Evolutionary conservation across 53 echinoderm and acorn worm genomes (phyloP).

Genomic region (Crossaster papposus): DNA sequence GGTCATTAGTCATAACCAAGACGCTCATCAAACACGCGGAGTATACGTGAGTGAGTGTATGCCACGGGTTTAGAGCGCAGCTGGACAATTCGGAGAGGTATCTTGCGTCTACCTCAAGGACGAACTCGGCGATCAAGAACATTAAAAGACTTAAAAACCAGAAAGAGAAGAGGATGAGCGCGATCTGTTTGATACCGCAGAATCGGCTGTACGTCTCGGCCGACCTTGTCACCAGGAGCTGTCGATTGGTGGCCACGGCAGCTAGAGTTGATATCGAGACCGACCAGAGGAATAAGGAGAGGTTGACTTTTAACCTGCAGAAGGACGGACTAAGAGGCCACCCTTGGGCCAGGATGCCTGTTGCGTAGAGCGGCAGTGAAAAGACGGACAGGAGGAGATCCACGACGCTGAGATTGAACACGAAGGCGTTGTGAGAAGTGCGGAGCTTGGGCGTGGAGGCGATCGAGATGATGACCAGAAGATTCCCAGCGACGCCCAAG

Average conservation of each 20-base stretch:
- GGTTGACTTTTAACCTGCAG: not conserved
- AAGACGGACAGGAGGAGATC: conserved; percentile 27
- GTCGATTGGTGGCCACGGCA: conserved; percentile 32
- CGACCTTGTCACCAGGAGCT: conserved; percentile 18
- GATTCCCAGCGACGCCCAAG: not conserved
- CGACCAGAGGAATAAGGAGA: not conserved
- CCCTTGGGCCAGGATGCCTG: not conserved
- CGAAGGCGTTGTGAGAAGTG: conserved; percentile 23
- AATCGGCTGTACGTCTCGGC: not conserved
- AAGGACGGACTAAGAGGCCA: conserved; percentile 12
- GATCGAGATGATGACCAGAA: conserved; percentile 30
- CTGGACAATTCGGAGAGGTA: not conserved
- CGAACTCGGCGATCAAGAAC: not conserved
- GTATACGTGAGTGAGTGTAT: not conserved
- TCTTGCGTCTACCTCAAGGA: not conserved
- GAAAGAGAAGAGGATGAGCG: not conserved
- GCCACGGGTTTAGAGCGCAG: conserved; percentile 9
- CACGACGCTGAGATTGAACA: conserved; percentile 23
- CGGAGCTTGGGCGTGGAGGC: conserved; percentile 37
- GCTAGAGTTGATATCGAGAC: conserved; percentile 24
- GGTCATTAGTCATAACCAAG: not conserved
- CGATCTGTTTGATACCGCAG: conserved; percentile 23
- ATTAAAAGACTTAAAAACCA: not conserved
- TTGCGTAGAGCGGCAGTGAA: not conserved
- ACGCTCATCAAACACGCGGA: not conserved